Evolutionary conservation across 2,797 vertebrate species (phyloP).

Genomic region (Enteromius afrohamiltoni): DNA sequence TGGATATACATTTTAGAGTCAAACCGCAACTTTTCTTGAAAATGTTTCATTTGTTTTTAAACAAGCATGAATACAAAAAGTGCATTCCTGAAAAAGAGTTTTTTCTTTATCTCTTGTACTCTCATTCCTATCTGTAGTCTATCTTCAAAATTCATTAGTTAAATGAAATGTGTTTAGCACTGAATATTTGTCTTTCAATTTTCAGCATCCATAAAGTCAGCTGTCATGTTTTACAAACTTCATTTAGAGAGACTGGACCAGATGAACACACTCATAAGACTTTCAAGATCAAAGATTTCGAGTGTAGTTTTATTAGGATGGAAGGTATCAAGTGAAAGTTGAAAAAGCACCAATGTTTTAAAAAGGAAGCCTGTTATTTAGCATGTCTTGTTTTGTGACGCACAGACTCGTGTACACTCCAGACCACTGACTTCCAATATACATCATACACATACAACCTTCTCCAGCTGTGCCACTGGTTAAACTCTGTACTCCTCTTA

Average conservation of each 20-base stretch:
- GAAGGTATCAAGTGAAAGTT: not conserved
- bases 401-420: conserved; percentile 36
- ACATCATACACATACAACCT: conserved; percentile 18
- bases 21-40: not conserved
- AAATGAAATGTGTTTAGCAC: not conserved
- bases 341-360: not conserved
- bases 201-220: not conserved
- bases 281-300: not conserved
- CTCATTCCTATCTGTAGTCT: not conserved
- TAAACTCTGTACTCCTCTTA: conserved; percentile 44
- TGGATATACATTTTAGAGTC: not conserved
- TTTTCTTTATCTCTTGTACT: not conserved
- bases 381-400: conserved; percentile 12
- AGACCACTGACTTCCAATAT: not conserved
- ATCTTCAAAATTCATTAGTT: not conserved
- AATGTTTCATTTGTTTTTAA: not conserved
- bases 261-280: not conserved
- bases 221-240: not conserved
- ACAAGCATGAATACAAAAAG: not conserved
- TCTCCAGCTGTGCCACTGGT: conserved; percentile 53
- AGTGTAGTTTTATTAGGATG: not conserved
- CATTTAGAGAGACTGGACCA: not conserved
- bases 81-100: not conserved
- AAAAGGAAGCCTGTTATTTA: not conserved
- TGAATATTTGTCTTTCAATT: not conserved